Conservation (phyloP, 2,888 invertebrate species). For the Agriopis aurantiaria region DNA sequence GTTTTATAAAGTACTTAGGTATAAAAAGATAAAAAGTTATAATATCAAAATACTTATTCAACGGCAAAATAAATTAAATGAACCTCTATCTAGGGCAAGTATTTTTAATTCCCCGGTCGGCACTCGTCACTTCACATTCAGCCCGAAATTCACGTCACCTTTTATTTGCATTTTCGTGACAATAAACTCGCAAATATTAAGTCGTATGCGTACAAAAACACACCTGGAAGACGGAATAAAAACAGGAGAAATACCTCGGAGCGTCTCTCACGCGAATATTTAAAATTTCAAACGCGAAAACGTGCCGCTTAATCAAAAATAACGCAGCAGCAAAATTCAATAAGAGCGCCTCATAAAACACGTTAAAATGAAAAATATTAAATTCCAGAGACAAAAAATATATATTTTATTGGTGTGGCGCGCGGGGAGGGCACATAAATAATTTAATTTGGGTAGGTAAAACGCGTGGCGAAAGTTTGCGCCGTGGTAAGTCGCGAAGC, state of each 20-base stretch:
- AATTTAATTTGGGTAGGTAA: conserved; percentile 67
- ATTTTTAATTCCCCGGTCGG: conserved; percentile 44
- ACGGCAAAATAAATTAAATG: conserved; percentile 44
- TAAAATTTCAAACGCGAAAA: conserved; percentile 61
- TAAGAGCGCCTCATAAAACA: conserved; percentile 76
- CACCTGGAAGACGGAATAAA: conserved; percentile 49
- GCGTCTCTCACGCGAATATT: conserved; percentile 59
- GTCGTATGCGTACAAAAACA: conserved; percentile 40
- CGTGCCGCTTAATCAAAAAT: conserved; percentile 74
- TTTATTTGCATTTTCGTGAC: conserved; percentile 48
- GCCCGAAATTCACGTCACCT: conserved; percentile 44
- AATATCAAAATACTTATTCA: conserved; percentile 42
- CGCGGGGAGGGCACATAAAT: conserved; percentile 66
- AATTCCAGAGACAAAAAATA: conserved; percentile 77
- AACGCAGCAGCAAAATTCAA: conserved; percentile 77
- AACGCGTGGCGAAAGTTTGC: conserved; percentile 54
- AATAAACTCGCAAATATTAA: conserved; percentile 48
- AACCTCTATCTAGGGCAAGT: conserved; percentile 39
- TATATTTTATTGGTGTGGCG: conserved; percentile 63
- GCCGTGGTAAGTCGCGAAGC: conserved; percentile 39
- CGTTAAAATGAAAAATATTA: conserved; percentile 80
- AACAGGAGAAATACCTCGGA: conserved; percentile 53
- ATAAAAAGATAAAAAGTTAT: conserved; percentile 8
- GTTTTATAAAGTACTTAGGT: too few species aligned
- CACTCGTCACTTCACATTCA: conserved; percentile 43